Evolutionary conservation across 2,797 vertebrate species (phyloP), one percentile per base, ranked within the genome.

Genomic region (Hoplostethus mediterraneus): DNA sequence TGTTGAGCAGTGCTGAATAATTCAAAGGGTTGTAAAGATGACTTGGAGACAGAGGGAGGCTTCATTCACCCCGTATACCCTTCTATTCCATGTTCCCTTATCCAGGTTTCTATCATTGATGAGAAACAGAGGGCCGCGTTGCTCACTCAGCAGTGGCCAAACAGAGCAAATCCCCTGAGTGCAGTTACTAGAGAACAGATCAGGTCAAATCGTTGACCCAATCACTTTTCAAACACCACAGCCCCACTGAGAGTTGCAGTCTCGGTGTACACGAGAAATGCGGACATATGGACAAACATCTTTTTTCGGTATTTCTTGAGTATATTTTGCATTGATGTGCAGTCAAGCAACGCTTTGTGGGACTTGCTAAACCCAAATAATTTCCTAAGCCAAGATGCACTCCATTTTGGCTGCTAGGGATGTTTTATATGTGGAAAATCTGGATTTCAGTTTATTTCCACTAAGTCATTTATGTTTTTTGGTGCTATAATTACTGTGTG

Each of bases 41-140:
- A 90, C 87, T 88, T 71, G 3, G 57, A 88, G 87, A 85, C 77
- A 78, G 51, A 75, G 74, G 55, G 63, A 83, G 77, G 70, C 77
- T 88, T 87, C 89, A 84, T 89, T 93, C 86, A 79, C 83, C 79
- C 81, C 67, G 78, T 86, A 79, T 91, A 80, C 79, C 63, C 90
- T 88, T 92, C 88, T 83, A 73, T 93, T 92, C 90, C 85, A 92
- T 92, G 89, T 80, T 77, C 79, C 82, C 82, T 82, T 73, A 85
- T 80, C 86, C 71, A 63, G 69, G 64, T 80, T 80, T 91, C 82
- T 62, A 78, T 90, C 90, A 89, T 82, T 92, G 92, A 93, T 91
- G 90, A 92, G 86, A 83, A 82, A 71, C 83, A 81, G 40, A 78
- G 81, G 82, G 83, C 42, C 73, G 63, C 77, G 58, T 66, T 77